Base-by-base conservation (phyloP, 2,113 vertebrate genomes). In the Meriones unguiculatus region DNA sequence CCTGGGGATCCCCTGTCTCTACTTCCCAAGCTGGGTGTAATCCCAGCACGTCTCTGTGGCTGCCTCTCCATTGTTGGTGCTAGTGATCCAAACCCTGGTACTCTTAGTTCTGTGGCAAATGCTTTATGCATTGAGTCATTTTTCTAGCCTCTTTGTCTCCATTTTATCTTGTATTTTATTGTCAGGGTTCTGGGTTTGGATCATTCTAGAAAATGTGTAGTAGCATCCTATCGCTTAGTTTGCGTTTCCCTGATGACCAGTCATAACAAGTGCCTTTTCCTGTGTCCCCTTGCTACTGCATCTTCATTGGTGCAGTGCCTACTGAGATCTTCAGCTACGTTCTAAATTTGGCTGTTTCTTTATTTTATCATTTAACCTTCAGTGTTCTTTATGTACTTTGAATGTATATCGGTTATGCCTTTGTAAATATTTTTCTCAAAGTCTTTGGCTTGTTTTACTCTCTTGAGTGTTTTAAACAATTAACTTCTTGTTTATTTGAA, bases 401-500 rank as follows among this genome's bases (percentile, higher is more conserved):
- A 30, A 78, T 91, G 62, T 75, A 64, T 89, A 67, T 65, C 10
- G 65, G 62, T 18, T 32, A 69, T 5, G 10, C 20, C 54, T 76
- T 82, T 70, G 17, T 22, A 90, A 70, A 67, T 62, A 93, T 73
- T 87, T 46, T 91, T 69, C 13, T 75, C 22, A 30, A 28, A 72
- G 25, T 75, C 24, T 91, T 20, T 87, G 32, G 24, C 30, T 92
- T 95, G 13, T 91, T 41, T 95, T 91, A 78, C 80, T 92, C 46
- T 93, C 65, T 86, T 52, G 15, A 89, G 59, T 91, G 22, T 91
- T 97, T 96, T 54, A 93, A 93, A 72, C 72, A 90, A 94, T 64
- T 92, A 82, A 70, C 54, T 89, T 89, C 22, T 57, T 85, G 15
- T 5, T 89, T 59, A 50, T 86, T 77, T 88, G 82, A 86, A 87